These are phyloP conservation scores for Paramuricea clavata DNA, from an alignment of 92 coral and sea anemone genomes.

Conservation along the genomic window DNA sequence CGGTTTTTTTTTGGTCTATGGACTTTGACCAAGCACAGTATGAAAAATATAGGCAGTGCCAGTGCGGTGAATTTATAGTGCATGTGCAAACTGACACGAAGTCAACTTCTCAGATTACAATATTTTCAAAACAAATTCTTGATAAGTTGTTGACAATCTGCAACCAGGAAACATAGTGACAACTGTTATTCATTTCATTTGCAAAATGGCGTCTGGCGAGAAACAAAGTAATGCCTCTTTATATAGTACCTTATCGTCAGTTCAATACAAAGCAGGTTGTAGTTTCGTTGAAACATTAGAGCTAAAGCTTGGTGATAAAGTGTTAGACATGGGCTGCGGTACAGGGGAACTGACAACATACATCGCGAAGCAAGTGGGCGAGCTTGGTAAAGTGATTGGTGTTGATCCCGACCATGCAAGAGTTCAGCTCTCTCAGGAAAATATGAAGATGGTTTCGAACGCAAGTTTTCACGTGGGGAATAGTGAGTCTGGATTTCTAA, in stretches of 20 bases:
- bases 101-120: no score
- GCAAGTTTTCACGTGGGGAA: background rate
- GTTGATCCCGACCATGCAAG: constrained; percentile 28
- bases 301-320: background rate
- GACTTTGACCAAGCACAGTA: no score
- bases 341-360: constrained; percentile 19
- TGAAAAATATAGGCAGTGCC: no score
- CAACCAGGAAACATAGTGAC: background rate
- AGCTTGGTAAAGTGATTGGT: background rate
- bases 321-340: no score
- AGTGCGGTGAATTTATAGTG: no score
- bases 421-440: background rate
- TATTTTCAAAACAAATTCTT: no score
- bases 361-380: background rate
- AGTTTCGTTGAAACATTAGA: background rate
- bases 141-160: background rate
- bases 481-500: background rate
- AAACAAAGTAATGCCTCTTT: background rate
- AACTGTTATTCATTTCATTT: no score
- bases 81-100: no score
- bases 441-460: background rate
- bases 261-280: background rate
- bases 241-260: background rate
- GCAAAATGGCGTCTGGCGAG: background rate
- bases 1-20: no score